Evolutionary conservation across 1,140 invertebrate genomes (phyloP).

Genomic region (Eueides isabella): DNA sequence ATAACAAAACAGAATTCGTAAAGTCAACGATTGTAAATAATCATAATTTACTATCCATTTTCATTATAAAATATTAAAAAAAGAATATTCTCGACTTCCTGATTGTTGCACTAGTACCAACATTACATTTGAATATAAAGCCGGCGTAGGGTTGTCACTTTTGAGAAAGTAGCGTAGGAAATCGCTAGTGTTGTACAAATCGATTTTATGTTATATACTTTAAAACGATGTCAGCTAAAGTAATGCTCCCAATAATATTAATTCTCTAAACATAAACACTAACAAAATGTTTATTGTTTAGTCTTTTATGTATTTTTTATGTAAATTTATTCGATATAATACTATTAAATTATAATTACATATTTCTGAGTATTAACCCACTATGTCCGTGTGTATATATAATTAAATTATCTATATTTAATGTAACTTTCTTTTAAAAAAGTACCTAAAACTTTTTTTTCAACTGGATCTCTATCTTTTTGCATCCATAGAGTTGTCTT

Average conservation of each 20-base stretch:
- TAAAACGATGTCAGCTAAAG: background rate
- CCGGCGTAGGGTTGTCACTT: conserved; percentile 43
- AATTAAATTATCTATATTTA: too few relatives aligned
- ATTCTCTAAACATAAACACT: too few relatives aligned
- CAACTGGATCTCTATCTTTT: too few relatives aligned
- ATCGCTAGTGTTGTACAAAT: conserved; percentile 48
- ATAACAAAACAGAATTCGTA: background rate
- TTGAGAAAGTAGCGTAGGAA: conserved; percentile 33
- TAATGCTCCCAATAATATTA: background rate
- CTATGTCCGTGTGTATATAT: too few relatives aligned
- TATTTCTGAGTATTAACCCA: too few relatives aligned
- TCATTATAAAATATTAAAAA: background rate
- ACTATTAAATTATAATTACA: too few relatives aligned
- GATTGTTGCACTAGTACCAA: conserved; percentile 36
- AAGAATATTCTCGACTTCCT: conserved; percentile 28
- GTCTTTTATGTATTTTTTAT: too few relatives aligned
- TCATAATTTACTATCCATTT: background rate
- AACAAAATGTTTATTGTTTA: too few relatives aligned
- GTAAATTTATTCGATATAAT: too few relatives aligned
- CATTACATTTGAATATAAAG: conserved; percentile 34
- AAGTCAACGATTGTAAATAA: background rate
- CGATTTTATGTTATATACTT: background rate
- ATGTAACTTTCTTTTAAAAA: too few relatives aligned
- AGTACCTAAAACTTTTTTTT: too few relatives aligned
- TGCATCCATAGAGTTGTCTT: too few relatives aligned